A percentile compares a stretch with the other conserved stretches of the same genome.
phyloP scores from a whole-genome alignment of 2,888 invertebrate genomes.

The Sabatieria punctata region DNA sequence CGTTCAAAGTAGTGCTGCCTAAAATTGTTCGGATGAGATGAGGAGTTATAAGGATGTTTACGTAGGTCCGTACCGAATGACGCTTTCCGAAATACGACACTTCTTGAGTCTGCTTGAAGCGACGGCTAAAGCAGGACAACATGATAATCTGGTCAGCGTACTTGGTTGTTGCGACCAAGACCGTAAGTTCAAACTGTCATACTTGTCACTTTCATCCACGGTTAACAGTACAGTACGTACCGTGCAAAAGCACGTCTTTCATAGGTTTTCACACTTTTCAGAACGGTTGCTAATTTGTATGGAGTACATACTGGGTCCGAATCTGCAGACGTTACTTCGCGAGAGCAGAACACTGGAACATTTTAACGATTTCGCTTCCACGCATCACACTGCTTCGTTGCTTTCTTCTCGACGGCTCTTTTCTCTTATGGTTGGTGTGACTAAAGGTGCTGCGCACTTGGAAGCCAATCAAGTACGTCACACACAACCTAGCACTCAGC shows the following conservation, averaged over 20 bases:
- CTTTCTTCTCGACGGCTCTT: slow-evolving; percentile 1
- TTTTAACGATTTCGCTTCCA: neutral
- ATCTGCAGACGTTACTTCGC: slow-evolving; percentile 6
- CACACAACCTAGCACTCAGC: neutral
- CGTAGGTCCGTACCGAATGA: slow-evolving; percentile 1
- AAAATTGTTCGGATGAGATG: neutral
- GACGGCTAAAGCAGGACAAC: slow-evolving; percentile 2
- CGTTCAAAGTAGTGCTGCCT: neutral
- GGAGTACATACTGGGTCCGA: slow-evolving; percentile 3
- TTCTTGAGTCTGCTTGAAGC: neutral
- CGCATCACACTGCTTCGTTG: slow-evolving; percentile 1
- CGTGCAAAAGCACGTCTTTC: neutral
- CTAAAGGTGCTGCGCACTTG: slow-evolving; percentile 2
- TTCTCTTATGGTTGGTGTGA: neutral
- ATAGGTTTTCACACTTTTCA: neutral
- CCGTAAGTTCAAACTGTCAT: neutral
- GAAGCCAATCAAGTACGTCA: slow-evolving; percentile 1
- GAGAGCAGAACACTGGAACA: slow-evolving; percentile 6
- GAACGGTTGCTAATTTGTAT: slow-evolving; percentile 1
- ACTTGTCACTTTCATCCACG: neutral
- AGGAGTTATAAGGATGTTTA: neutral
- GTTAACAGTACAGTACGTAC: neutral
- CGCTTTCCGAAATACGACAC: too few relatives aligned
- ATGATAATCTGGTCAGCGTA: slow-evolving; percentile 2
- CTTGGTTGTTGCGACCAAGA: slow-evolving; percentile 5